phyloP scores from a whole-genome alignment of 2,797 vertebrate genomes.

The Halcyon badia region DNA sequence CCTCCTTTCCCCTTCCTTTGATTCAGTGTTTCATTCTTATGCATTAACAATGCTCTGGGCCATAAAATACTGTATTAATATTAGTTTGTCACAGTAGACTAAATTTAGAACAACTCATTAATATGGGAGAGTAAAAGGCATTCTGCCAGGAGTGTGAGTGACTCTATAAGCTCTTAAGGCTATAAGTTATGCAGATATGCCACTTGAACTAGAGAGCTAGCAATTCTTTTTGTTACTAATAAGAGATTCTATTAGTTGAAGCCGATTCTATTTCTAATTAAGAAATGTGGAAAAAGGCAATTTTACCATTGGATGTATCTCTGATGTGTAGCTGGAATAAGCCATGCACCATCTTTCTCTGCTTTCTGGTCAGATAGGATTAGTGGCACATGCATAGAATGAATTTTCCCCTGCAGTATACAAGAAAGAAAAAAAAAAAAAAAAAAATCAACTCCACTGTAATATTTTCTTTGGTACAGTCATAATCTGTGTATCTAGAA shows the following conservation, averaged over 20 bases:
- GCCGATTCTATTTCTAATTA: slow-evolving; percentile 84
- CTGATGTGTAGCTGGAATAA: slow-evolving; percentile 67
- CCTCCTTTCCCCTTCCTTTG: slow-evolving; percentile 72
- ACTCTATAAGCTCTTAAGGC: slow-evolving; percentile 83
- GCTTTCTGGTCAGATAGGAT: slow-evolving; percentile 70
- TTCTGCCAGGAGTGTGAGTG: slow-evolving; percentile 82
- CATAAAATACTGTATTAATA: slow-evolving; percentile 90
- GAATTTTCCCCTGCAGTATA: slow-evolving; percentile 69
- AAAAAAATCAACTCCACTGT: neutral
- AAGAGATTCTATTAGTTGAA: slow-evolving; percentile 84
- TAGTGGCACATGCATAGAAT: slow-evolving; percentile 70
- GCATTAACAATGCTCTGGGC: slow-evolving; percentile 86
- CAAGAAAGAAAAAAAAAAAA: neutral
- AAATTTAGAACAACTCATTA: slow-evolving; percentile 90
- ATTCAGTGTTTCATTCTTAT: slow-evolving; percentile 85
- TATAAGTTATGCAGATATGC: slow-evolving; percentile 86
- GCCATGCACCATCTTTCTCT: slow-evolving; percentile 49
- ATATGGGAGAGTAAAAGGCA: slow-evolving; percentile 86
- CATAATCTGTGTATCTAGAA: slow-evolving; percentile 55
- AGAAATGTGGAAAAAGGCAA: slow-evolving; percentile 81
- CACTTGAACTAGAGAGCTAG: slow-evolving; percentile 85
- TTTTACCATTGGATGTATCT: slow-evolving; percentile 73
- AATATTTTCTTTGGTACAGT: slow-evolving; percentile 8
- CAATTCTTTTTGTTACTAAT: slow-evolving; percentile 83
- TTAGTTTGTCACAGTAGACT: slow-evolving; percentile 88